Percentiles rank a stretch among this genome's conserved stretches.
Evolutionary conservation across 2,888 invertebrate genomes (phyloP).

Genomic region (Pyrrhosoma nymphula): DNA sequence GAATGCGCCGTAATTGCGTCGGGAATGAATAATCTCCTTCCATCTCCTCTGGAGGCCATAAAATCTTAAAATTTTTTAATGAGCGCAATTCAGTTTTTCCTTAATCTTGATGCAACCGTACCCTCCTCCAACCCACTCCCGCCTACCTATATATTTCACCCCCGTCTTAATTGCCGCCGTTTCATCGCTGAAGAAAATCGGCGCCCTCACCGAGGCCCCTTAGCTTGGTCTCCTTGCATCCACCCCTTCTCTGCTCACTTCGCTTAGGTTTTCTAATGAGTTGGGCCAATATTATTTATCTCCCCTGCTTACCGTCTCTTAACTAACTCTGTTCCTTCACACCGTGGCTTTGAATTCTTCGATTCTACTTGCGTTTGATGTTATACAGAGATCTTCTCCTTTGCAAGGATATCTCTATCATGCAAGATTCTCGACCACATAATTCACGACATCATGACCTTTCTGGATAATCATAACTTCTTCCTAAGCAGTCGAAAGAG

Average conservation of each 20-base stretch:
- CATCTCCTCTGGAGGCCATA: not conserved
- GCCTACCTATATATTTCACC: not conserved
- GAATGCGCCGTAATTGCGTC: constrained; percentile 11
- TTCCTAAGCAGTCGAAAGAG: too few species aligned
- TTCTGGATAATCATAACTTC: too few species aligned
- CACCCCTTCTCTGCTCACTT: not conserved
- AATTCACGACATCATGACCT: too few species aligned
- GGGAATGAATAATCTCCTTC: not conserved
- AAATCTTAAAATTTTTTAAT: not conserved
- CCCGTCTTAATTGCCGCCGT: not conserved
- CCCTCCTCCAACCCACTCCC: not conserved
- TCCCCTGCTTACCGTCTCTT: not conserved
- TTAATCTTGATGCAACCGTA: not conserved
- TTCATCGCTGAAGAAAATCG: not conserved
- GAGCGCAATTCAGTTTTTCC: not conserved
- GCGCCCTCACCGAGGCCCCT: not conserved
- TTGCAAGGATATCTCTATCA: too few species aligned
- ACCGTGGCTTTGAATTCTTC: too few species aligned
- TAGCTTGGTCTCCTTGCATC: not conserved
- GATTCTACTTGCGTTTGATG: too few species aligned
- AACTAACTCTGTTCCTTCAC: too few species aligned
- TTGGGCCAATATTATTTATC: not conserved
- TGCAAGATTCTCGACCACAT: too few species aligned
- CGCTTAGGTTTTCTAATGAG: not conserved
- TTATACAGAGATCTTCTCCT: too few species aligned